phyloP scores from a whole-genome alignment of 1,140 invertebrate species.

The Drosophila sproati region DNA sequence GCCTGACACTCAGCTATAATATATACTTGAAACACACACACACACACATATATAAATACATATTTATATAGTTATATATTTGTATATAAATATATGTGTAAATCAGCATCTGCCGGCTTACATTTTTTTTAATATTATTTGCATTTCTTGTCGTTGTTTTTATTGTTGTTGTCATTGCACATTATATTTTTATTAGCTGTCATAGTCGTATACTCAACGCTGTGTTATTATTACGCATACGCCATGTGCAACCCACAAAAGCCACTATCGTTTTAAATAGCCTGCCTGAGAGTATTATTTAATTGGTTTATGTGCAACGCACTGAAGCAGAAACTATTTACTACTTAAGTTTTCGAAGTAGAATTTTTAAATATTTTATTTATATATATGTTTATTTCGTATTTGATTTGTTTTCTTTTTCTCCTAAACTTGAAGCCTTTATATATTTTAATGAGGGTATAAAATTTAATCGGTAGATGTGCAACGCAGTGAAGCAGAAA shows the following conservation, averaged over 20 bases:
- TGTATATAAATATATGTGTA: slow-evolving; percentile 6
- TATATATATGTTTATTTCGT: too few relatives aligned
- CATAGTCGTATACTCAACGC: slow-evolving; percentile 23
- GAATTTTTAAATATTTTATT: too few relatives aligned
- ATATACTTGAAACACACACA: slow-evolving; percentile 29
- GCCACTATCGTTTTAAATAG: slow-evolving; percentile 15
- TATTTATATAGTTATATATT: background rate
- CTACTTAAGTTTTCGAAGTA: too few relatives aligned
- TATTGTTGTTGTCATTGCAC: slow-evolving; percentile 11
- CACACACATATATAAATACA: slow-evolving; percentile 12
- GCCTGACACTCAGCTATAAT: slow-evolving; percentile 51
- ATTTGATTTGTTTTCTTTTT: too few relatives aligned
- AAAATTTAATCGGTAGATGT: too few relatives aligned
- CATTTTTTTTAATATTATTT: slow-evolving; percentile 22
- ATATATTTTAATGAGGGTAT: too few relatives aligned
- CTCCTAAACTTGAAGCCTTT: too few relatives aligned
- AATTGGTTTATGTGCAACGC: too few relatives aligned
- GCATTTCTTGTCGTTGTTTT: slow-evolving; percentile 10
- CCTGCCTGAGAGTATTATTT: too few relatives aligned
- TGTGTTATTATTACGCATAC: slow-evolving; percentile 66
- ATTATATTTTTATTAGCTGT: slow-evolving; percentile 30
- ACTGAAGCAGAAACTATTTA: too few relatives aligned
- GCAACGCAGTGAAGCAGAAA: too few relatives aligned
- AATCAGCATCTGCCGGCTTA: slow-evolving; percentile 34
- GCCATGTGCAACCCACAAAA: slow-evolving; percentile 45